Evolutionary conservation across 1,140 invertebrate genomes (phyloP).

Genomic region (Sesamia nonagrioides): DNA sequence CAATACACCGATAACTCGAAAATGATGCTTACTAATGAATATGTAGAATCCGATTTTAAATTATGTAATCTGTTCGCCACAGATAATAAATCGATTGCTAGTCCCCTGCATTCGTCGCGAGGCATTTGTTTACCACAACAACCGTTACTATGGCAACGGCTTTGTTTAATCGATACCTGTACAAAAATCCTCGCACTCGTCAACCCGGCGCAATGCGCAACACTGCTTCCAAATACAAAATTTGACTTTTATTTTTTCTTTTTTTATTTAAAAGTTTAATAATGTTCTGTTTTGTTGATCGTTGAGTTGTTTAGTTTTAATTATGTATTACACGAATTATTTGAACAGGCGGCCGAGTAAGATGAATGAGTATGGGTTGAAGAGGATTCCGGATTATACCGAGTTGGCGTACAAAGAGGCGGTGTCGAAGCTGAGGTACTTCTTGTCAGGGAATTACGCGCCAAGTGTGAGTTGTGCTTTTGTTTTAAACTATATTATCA

Average conservation of each 20-base stretch:
- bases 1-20: not conserved
- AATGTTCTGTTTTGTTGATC: constrained; percentile 56
- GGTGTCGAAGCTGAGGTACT: constrained; percentile 92
- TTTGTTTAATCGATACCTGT: constrained; percentile 72
- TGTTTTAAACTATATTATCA: not conserved
- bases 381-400: constrained; percentile 92
- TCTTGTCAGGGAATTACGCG: constrained; percentile 92
- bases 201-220: constrained; percentile 71
- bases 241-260: constrained; percentile 61
- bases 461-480: constrained; percentile 83
- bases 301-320: constrained; percentile 48
- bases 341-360: constrained; percentile 78
- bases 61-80: not conserved
- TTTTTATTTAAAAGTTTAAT: constrained; percentile 54
- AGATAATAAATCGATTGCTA: constrained; percentile 26
- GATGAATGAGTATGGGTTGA: constrained; percentile 85
- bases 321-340: constrained; percentile 72
- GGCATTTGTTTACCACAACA: constrained; percentile 66
- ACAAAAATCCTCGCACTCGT: constrained; percentile 57
- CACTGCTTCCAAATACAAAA: constrained; percentile 61
- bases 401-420: constrained; percentile 94
- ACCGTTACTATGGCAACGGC: constrained; percentile 70
- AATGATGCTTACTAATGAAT: not conserved
- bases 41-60: not conserved
- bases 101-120: constrained; percentile 6